Conservation (phyloP, 1,140 invertebrate genomes). For the Drosophila equinoxialis region DNA sequence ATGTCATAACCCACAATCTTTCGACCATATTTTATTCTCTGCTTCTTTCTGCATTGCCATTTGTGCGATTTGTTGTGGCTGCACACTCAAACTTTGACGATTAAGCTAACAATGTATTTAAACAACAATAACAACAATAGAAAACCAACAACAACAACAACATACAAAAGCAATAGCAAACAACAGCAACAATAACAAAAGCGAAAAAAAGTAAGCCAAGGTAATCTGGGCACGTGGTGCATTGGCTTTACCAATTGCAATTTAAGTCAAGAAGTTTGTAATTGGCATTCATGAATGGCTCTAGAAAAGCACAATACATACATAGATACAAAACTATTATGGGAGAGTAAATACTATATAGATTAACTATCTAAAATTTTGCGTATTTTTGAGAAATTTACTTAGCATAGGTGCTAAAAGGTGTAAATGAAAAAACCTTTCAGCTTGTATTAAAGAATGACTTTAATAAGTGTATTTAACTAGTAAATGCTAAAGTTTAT, state of each 20-base stretch:
- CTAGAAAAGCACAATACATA: no score
- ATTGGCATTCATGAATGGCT: neutral
- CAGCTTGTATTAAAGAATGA: no score
- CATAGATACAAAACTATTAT: no score
- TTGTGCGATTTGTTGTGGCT: constrained; percentile 17
- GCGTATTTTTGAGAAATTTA: no score
- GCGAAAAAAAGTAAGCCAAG: constrained; percentile 14
- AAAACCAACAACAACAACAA: neutral
- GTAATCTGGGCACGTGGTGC: constrained; percentile 7
- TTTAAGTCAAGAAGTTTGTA: constrained; percentile 6
- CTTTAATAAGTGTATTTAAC: no score
- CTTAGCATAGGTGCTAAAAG: no score
- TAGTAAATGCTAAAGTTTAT: no score
- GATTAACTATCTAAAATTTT: no score
- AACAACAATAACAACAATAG: neutral
- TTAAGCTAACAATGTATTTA: constrained; percentile 21
- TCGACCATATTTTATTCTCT: constrained; percentile 9
- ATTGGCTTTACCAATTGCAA: constrained; percentile 12
- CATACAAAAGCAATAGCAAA: neutral
- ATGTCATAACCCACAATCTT: constrained; percentile 17
- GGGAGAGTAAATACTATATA: no score
- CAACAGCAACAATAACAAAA: neutral
- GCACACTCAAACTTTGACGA: constrained; percentile 19
- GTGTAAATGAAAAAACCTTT: no score
- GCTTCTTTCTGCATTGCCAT: neutral